Evolutionary conservation across 2,797 vertebrate species (phyloP), one percentile per base, ranked within the genome.

Genomic region (Poecilia picta): DNA sequence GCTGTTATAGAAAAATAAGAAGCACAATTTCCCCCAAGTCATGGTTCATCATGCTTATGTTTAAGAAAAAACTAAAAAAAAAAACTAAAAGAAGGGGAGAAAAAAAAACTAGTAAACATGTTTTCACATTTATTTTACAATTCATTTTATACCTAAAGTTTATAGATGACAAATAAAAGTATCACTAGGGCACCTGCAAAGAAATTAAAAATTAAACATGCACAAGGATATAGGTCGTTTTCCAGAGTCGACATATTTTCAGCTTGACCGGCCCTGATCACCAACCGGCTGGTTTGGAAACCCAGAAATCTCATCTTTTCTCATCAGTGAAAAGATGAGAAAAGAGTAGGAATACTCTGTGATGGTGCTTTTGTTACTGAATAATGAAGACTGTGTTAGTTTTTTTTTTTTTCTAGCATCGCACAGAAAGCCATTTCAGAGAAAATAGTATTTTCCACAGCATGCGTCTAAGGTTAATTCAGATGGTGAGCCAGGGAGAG

Each of bases 21-120:
- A 71, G 12, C 41, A 15, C 41, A 28, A 45, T 71, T 43, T 71
- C 66, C 66, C 66, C 39, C 36, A 68, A 68, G 66, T 68, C 53
- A 18, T 6, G 15, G 13, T 28, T 59, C 51, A n/a, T 57, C 53
- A 62, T 45, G 55, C 13, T 45, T 59, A 12, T 75, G 36, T 75
- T n/a, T 6, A 12, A 75, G 15, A 31, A 73, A 53, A 75, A 23
- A 25, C 13, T 4, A 72, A 47, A 13, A 36, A 8, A 53, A 36
- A 20, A 15, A 64, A 36, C 4, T 11, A 43, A 39, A n/a, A 43
- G 66, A 45, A 1, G 10, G 25, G 25, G 53, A 12, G 53, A 13
- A 5, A 55, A n/a, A 70, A 15, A 33, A 36, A 36, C 18, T 45
- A 71, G 13, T 39, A 41, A 45, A 45, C 12, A 12, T n/a, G 6